Conservation (phyloP, 2,797 vertebrate genomes). For the Distichodus sexfasciatus region DNA sequence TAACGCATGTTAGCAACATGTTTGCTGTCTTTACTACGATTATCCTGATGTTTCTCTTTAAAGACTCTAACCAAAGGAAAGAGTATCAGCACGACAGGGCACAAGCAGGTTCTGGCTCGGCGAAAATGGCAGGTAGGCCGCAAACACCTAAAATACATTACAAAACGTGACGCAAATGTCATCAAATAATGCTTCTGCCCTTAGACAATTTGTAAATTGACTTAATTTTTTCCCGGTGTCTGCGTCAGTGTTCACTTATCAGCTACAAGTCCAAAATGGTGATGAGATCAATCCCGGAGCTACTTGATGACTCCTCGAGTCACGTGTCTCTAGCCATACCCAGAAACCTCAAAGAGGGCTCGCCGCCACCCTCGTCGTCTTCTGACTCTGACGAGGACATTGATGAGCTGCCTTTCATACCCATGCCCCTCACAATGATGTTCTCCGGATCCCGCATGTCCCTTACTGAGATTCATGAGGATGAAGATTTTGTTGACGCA, state of each 20-base stretch:
- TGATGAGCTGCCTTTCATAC: slow-evolving; percentile 91
- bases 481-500: slow-evolving; percentile 67
- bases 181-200: no score
- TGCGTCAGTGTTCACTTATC: slow-evolving; percentile 86
- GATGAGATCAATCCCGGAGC: slow-evolving; percentile 88
- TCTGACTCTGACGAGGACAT: slow-evolving; percentile 93
- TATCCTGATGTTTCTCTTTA: slow-evolving; percentile 31
- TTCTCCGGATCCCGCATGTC: slow-evolving; percentile 91
- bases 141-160: not conserved
- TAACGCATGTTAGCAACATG: no score
- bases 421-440: slow-evolving; percentile 87
- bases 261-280: slow-evolving; percentile 97
- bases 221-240: not conserved
- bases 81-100: slow-evolving; percentile 82
- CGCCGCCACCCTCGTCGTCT: slow-evolving; percentile 84
- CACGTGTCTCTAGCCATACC: slow-evolving; percentile 87
- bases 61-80: slow-evolving; percentile 87
- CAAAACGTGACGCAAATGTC: not conserved
- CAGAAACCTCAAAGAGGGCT: slow-evolving; percentile 81
- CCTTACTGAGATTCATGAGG: slow-evolving; percentile 88
- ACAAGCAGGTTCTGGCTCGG: slow-evolving; percentile 88
- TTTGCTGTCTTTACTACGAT: not conserved
- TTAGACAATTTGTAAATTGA: no score
- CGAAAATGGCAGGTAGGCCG: slow-evolving; percentile 90
- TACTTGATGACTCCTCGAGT: slow-evolving; percentile 84